A percentile compares a stretch with the other conserved stretches of the same genome.
phyloP scores from a whole-genome alignment of 1,140 invertebrate genomes.

The Zaprionus vittiger region DNA sequence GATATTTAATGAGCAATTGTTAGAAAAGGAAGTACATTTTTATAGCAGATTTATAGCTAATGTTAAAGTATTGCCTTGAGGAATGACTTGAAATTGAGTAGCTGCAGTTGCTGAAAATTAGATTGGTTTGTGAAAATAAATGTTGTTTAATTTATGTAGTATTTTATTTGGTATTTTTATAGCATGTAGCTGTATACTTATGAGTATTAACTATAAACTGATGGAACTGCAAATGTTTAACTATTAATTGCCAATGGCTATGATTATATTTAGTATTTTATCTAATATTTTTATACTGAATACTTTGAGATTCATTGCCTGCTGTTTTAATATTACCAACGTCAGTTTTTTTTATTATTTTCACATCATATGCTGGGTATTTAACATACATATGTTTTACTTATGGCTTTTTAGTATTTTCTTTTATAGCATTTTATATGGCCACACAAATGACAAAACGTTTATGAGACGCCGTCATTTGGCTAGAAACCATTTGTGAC shows the following conservation, averaged over 20 bases:
- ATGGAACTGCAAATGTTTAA: not conserved
- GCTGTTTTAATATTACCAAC: not conserved
- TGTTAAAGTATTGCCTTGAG: not conserved
- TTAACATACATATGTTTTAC: not conserved
- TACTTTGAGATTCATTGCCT: not conserved
- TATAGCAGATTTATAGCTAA: not conserved
- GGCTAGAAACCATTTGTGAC: conserved; percentile 53
- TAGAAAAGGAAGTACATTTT: not conserved
- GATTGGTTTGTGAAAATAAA: not conserved
- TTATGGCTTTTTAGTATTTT: conserved; percentile 19
- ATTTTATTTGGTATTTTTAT: conserved; percentile 2
- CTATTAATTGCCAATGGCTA: not conserved
- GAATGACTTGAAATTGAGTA: not conserved
- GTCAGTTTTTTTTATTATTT: conserved; percentile 16
- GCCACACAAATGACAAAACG: conserved; percentile 57
- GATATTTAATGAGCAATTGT: not conserved
- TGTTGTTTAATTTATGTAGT: not conserved
- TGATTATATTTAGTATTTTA: not conserved
- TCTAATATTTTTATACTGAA: conserved; percentile 14
- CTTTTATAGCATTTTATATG: conserved; percentile 31
- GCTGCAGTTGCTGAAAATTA: not conserved
- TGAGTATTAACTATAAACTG: not conserved
- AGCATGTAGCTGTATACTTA: not conserved
- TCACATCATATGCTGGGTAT: conserved; percentile 30
- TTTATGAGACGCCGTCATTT: conserved; percentile 66